Evolutionary conservation across 2,888 invertebrate species (phyloP).

Genomic region (Gonocerus acuteangulatus): DNA sequence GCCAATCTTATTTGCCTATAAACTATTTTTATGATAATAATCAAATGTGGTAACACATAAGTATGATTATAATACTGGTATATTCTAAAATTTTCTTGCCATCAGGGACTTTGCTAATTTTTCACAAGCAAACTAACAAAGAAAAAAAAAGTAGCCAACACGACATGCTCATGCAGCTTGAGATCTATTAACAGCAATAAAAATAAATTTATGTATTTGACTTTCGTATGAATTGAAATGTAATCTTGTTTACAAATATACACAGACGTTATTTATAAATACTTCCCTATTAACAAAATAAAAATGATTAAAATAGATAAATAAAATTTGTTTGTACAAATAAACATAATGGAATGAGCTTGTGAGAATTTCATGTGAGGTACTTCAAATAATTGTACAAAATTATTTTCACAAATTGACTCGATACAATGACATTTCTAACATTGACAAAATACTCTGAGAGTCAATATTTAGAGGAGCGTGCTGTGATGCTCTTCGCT

Average conservation of each 20-base stretch:
- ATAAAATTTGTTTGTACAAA: too few relatives aligned
- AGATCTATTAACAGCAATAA: conserved; percentile 20
- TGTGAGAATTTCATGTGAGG: too few relatives aligned
- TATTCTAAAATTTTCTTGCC: conserved; percentile 5
- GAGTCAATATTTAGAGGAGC: not conserved
- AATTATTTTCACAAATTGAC: too few relatives aligned
- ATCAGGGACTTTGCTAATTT: not conserved
- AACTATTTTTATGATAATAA: conserved; percentile 22
- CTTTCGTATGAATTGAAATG: not conserved
- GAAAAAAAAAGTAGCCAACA: conserved; percentile 6
- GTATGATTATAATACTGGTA: conserved; percentile 26
- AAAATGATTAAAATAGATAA: too few relatives aligned
- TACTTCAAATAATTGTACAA: too few relatives aligned
- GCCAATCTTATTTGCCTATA: conserved; percentile 22
- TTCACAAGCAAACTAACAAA: conserved; percentile 7
- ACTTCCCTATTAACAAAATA: too few relatives aligned
- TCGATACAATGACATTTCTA: too few relatives aligned
- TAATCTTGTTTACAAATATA: too few relatives aligned
- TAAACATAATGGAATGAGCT: too few relatives aligned
- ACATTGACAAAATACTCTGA: too few relatives aligned
- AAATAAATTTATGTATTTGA: conserved; percentile 5
- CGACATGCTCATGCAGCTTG: conserved; percentile 1
- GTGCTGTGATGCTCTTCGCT: not conserved
- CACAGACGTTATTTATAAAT: too few relatives aligned
- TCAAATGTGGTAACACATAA: conserved; percentile 18